phyloP scores from a whole-genome alignment of 30 jellyfish, hydroid and myxozoan species.

The Chrysaora quinquecirrha region DNA sequence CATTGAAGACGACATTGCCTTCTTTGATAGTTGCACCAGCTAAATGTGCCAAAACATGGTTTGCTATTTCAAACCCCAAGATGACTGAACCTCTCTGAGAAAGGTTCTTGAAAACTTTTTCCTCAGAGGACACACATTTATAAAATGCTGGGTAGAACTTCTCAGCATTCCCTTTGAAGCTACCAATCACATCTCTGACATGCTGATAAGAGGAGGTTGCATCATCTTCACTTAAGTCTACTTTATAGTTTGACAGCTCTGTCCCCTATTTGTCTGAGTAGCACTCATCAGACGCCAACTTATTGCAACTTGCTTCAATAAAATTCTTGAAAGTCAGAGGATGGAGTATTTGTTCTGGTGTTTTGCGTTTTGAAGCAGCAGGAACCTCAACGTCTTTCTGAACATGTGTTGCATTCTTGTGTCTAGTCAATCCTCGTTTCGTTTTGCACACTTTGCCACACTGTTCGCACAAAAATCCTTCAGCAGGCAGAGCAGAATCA shows the following conservation, averaged over 20 bases:
- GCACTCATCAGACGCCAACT: constrained; percentile 61
- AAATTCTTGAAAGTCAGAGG: constrained; percentile 43
- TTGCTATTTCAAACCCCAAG: constrained; percentile 70
- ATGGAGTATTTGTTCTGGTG: constrained; percentile 54
- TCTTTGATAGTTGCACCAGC: constrained; percentile 56
- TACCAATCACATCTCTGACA: constrained; percentile 41
- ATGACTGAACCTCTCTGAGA: constrained; percentile 47
- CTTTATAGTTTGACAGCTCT: constrained; percentile 23
- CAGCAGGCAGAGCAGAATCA: constrained; percentile 13
- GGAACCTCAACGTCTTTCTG: neutral
- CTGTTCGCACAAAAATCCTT: constrained; percentile 43
- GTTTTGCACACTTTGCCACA: constrained; percentile 52
- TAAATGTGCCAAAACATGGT: constrained; percentile 69
- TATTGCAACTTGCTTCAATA: constrained; percentile 8
- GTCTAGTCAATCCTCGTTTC: constrained; percentile 49
- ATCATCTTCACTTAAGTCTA: constrained; percentile 50
- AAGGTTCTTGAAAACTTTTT: constrained; percentile 37
- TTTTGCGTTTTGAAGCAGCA: neutral
- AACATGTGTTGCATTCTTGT: constrained; percentile 23
- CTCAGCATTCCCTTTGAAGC: constrained; percentile 49
- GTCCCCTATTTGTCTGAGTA: constrained; percentile 50
- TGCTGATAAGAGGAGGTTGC: constrained; percentile 35
- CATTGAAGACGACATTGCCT: constrained; percentile 6
- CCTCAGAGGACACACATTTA: constrained; percentile 44
- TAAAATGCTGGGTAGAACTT: constrained; percentile 58